Conservation (phyloP, 2,888 invertebrate genomes). For the Acrocyrtus sp. region DNA sequence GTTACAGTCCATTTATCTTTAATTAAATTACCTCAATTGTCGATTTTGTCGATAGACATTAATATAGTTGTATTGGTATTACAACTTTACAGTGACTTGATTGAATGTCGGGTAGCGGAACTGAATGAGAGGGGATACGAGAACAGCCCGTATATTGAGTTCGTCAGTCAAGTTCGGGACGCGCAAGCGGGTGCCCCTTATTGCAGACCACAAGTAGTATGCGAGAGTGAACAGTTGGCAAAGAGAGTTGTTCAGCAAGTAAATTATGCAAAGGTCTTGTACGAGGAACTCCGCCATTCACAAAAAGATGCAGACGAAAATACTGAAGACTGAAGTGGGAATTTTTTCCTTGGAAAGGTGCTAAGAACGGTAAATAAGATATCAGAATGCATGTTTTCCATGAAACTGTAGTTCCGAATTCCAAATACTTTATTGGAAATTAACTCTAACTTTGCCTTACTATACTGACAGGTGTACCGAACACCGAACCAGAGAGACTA, state of each 20-base stretch:
- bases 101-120: slow-evolving; percentile 73
- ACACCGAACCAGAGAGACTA: too few relatives aligned
- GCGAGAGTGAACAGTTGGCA: slow-evolving; percentile 78
- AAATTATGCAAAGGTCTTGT: slow-evolving; percentile 87
- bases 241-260: slow-evolving; percentile 82
- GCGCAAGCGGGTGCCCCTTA: slow-evolving; percentile 64
- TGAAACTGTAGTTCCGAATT: too few relatives aligned
- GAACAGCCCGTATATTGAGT: slow-evolving; percentile 72
- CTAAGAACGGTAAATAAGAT: too few relatives aligned
- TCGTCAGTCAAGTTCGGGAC: slow-evolving; percentile 72
- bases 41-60: too few relatives aligned
- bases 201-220: slow-evolving; percentile 77
- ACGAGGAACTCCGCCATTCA: slow-evolving; percentile 83
- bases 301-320: too few relatives aligned
- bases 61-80: background rate
- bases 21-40: too few relatives aligned
- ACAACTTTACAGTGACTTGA: slow-evolving; percentile 73
- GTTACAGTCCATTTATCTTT: background rate
- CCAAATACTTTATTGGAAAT: too few relatives aligned
- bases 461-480: too few relatives aligned
- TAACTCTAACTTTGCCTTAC: too few relatives aligned
- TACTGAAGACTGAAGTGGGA: too few relatives aligned
- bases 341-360: too few relatives aligned
- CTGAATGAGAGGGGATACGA: slow-evolving; percentile 65
- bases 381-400: too few relatives aligned